Conservation (phyloP, 2,797 vertebrate genomes). For the Sarcophilus harrisii region DNA sequence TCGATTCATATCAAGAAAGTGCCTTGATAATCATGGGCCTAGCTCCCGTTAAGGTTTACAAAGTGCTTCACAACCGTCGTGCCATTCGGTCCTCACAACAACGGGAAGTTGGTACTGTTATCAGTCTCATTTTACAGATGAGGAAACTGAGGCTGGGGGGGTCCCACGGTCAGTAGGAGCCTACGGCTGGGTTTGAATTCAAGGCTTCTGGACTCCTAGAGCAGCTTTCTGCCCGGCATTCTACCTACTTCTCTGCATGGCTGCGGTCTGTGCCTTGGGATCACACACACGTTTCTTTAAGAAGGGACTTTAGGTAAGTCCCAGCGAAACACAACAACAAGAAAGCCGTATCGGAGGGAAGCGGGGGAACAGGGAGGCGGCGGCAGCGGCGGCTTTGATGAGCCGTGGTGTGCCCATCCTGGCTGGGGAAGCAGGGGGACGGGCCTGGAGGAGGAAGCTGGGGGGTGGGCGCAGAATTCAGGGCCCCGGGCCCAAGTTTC, state of each 20-base stretch:
- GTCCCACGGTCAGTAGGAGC: neutral
- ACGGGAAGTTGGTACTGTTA: neutral
- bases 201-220: neutral
- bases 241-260: neutral
- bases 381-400: neutral
- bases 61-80: neutral
- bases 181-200: neutral
- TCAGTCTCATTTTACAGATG: neutral
- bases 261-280: neutral
- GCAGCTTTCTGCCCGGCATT: neutral
- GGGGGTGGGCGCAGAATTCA: neutral
- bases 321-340: no score
- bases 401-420: neutral
- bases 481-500: no score
- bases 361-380: neutral
- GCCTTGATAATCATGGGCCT: neutral
- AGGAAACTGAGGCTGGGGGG: neutral
- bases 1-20: neutral
- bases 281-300: neutral
- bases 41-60: neutral
- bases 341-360: neutral
- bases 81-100: neutral
- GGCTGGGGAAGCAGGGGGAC: neutral
- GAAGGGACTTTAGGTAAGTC: neutral
- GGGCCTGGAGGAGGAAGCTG: no score